phyloP scores from a whole-genome alignment of 2,113 vertebrate species.

The Epinephelus moara region DNA sequence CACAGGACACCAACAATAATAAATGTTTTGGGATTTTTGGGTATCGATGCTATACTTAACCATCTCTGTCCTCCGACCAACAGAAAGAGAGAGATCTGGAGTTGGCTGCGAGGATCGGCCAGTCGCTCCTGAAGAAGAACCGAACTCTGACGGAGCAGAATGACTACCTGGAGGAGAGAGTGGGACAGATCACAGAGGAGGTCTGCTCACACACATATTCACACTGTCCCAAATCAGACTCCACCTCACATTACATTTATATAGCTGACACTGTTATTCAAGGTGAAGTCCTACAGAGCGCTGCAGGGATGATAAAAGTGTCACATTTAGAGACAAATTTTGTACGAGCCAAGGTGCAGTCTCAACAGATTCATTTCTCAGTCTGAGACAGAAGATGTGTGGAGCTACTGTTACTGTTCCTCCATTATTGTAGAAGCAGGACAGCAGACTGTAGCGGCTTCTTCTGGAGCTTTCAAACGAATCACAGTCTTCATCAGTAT shows the following conservation, averaged over 20 bases:
- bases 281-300: too few relatives aligned
- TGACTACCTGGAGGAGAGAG: conserved; percentile 94
- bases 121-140: conserved; percentile 97
- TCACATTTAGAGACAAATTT: too few relatives aligned
- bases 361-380: too few relatives aligned
- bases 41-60: not conserved
- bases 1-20: not conserved
- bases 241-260: not conserved
- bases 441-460: too few relatives aligned
- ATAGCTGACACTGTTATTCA: too few relatives aligned
- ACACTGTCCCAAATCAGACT: too few relatives aligned
- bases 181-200: conserved; percentile 95
- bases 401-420: too few relatives aligned
- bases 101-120: conserved; percentile 95
- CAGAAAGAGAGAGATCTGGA: conserved; percentile 99
- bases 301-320: too few relatives aligned
- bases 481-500: not conserved
- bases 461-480: not conserved
- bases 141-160: conserved; percentile 93
- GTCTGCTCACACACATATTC: conserved; percentile 71
- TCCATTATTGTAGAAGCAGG: too few relatives aligned
- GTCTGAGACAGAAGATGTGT: too few relatives aligned
- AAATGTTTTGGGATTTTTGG: not conserved
- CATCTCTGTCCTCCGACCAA: not conserved
- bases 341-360: too few relatives aligned